A percentile compares a stretch with the other conserved stretches of the same genome.
These are phyloP conservation scores for Todiramphus chloris DNA, from an alignment of 2,113 vertebrate genomes.

Conservation along the genomic window DNA sequence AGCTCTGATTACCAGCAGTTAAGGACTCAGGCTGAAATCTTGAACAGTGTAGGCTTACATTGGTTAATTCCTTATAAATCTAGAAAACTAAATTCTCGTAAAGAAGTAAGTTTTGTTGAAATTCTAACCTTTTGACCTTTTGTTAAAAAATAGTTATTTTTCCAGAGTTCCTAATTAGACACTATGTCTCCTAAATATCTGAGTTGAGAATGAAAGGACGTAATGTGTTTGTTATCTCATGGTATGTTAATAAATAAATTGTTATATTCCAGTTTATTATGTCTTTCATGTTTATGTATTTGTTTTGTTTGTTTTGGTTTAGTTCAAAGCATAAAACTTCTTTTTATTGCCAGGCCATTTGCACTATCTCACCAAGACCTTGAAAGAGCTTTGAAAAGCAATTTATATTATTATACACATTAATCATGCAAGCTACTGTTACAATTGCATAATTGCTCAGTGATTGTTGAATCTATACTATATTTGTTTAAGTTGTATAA, in stretches of 20 bases:
- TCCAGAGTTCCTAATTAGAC: background rate
- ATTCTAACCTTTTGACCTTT: background rate
- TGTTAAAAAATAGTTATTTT: background rate
- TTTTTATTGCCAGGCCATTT: background rate
- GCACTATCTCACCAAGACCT: background rate
- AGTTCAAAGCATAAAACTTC: background rate
- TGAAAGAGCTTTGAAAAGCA: background rate
- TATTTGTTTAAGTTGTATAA: background rate
- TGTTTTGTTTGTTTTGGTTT: background rate
- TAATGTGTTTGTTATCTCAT: background rate
- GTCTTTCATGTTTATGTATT: background rate
- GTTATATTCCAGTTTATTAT: background rate
- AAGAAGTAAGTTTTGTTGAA: background rate
- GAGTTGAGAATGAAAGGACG: background rate
- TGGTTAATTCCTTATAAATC: background rate
- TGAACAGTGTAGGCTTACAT: background rate
- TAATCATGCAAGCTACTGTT: background rate
- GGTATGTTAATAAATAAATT: background rate
- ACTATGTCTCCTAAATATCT: background rate
- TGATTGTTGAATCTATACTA: background rate
- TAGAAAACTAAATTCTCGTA: background rate
- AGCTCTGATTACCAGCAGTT: background rate
- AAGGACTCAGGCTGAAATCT: background rate
- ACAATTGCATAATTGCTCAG: background rate
- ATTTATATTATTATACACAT: background rate